Evolutionary conservation across 2,113 vertebrate species (phyloP), one percentile per base, ranked within the genome.

Genomic region (Gopherus flavomarginatus): DNA sequence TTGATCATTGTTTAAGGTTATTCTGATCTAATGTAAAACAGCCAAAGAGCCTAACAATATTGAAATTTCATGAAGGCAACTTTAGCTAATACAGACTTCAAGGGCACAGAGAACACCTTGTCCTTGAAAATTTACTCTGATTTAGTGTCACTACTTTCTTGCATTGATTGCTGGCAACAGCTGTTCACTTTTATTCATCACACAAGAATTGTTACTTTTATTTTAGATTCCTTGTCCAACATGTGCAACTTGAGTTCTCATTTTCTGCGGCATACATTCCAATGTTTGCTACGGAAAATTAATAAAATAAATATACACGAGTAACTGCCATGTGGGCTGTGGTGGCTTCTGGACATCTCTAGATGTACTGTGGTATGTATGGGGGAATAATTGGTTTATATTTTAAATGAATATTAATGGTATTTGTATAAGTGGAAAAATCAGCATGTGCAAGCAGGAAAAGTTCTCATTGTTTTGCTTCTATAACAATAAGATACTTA

Each of bases 401-500:
- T 77, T 82, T 89, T 87, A 53, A 89, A 12, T n/a, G 24, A 85
- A 65, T 65, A 65, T 35, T 65, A 65, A 65, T 65, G 7, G 22
- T 47, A 8, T 65, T 84, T 77, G 47, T 0, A 0, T 50, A 54
- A 29, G 24, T 38, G 75, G 10, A 19, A 57, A 52, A 44, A 38
- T 84, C 16, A 13, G 8, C 0, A 0, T n/a, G 27, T 56, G 38
- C 53, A 38, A 0, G 14, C 62, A 65, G 62, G 62, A 65, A n/a
- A 65, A n/a, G 16, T 35, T 35, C 31, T 65, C 59, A n/a, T 65
- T 17, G 35, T 35, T 65, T 65, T 6, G 7, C 35, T n/a, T 65
- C 62, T 19, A 65, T 65, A 35, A 3, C 59, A 65, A 17, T 35
- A 65, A 65, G 13, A 65, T 31, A 35, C 16, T 19, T 69, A 69